Evolutionary conservation across 2,797 vertebrate species (phyloP).

Genomic region (Acipenser transmontanus): DNA sequence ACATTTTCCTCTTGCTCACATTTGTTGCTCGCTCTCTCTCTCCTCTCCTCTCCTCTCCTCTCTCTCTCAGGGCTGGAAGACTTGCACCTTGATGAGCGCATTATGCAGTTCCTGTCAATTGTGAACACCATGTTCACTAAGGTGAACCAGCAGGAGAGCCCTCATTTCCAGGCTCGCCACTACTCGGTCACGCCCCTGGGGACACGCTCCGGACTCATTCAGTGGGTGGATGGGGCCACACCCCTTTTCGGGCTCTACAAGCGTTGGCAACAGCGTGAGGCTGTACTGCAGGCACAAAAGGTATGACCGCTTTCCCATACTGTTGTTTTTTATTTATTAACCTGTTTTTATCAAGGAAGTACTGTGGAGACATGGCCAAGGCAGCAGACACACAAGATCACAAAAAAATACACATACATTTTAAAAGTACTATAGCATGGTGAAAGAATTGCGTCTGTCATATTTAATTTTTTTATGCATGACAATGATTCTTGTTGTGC

Average conservation of each 20-base stretch:
- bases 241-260: constrained; percentile 96
- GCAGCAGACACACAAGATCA: too few relatives aligned
- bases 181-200: constrained; percentile 94
- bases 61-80: constrained; percentile 80
- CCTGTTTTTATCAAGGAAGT: too few relatives aligned
- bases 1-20: too few relatives aligned
- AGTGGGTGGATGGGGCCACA: constrained; percentile 96
- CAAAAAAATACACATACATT: too few relatives aligned
- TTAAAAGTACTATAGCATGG: too few relatives aligned
- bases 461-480: not conserved
- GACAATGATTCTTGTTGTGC: not conserved
- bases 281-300: constrained; percentile 87
- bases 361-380: too few relatives aligned
- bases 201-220: constrained; percentile 90
- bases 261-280: constrained; percentile 95
- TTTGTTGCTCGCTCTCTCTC: not conserved
- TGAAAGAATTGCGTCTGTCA: too few relatives aligned
- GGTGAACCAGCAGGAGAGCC: constrained; percentile 93
- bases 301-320: constrained; percentile 40
- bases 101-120: constrained; percentile 97
- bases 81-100: constrained; percentile 91
- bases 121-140: constrained; percentile 99
- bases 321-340: too few relatives aligned
- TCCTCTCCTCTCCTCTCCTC: not conserved
- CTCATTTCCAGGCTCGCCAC: constrained; percentile 87